phyloP scores from a whole-genome alignment of 1,140 invertebrate species.

The Cyrtorhinus lividipennis region DNA sequence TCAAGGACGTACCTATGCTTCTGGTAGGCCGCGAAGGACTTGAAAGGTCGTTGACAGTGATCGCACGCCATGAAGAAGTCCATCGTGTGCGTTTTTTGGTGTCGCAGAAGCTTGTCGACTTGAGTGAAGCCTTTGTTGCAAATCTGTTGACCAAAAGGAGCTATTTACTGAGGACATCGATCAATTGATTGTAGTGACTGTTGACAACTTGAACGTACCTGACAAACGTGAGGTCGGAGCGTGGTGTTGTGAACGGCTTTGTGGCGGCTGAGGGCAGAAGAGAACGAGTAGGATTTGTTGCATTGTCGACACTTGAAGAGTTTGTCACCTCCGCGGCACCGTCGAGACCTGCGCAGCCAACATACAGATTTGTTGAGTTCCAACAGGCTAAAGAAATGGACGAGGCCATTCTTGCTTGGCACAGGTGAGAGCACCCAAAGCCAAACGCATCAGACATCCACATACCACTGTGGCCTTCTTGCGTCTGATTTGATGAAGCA shows the following conservation, averaged over 20 bases:
- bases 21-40: conserved; percentile 20
- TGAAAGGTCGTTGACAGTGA: conserved; percentile 20
- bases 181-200: too few relatives aligned
- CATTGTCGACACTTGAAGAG: conserved; percentile 23
- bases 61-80: conserved; percentile 21
- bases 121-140: conserved; percentile 25
- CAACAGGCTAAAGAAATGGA: too few relatives aligned
- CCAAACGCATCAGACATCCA: too few relatives aligned
- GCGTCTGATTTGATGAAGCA: too few relatives aligned
- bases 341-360: conserved; percentile 21
- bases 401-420: too few relatives aligned
- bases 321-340: conserved; percentile 23
- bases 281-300: conserved; percentile 24
- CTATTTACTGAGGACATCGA: background rate
- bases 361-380: too few relatives aligned
- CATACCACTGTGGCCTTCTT: too few relatives aligned
- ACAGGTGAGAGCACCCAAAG: too few relatives aligned
- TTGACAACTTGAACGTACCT: too few relatives aligned
- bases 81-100: conserved; percentile 21
- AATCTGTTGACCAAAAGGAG: conserved; percentile 14
- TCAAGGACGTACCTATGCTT: conserved; percentile 21
- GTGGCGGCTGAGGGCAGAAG: conserved; percentile 23
- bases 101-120: conserved; percentile 22
- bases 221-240: conserved; percentile 23
- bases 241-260: conserved; percentile 25